Base-by-base conservation (phyloP, 1,140 invertebrate species). In the Harpegnathos saltator region DNA sequence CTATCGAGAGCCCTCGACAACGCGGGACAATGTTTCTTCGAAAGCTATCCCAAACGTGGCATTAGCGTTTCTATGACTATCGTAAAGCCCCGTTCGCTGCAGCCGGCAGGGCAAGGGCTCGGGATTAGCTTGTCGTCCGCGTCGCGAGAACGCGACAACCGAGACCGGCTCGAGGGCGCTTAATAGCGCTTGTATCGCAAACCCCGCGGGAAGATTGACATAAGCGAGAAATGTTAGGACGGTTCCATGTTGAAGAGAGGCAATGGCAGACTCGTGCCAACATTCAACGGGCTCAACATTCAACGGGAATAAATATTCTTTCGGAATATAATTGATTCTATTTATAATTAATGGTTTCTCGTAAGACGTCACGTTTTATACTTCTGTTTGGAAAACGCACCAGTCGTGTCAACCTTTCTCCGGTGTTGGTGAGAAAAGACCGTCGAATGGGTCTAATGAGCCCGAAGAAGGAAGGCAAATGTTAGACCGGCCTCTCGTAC, bases 21-120 rank as follows among this genome's bases (percentile, higher is more conserved):
- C 24, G 33, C 48, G 59, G 54, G 38, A 75, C 61, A 82, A 82
- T 78, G 61, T 78, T 65, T 77, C 81, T 65, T 77, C 81, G 50
- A 38, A 56, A 58, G 75, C 75, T 71, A 44, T 80, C 75, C 65
- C 75, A 80, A 80, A 80, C 24, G 65, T 69, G 54, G 22, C 24
- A 80, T 80, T 71, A 71, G 65, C 38, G 52, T 71, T 58, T 80
- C 65, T 71, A 71, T 22, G 75, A 80, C 38, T 80, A 59, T 71
- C 65, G 12, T 71, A 69, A 80, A 80, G 4, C 58, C 52, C 17
- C 63, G 19, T 68, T 75, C 14, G n/a, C 19, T n/a, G n/a, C n/a
- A n/a, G n/a, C n/a, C n/a, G n/a, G n/a, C n/a, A n/a, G n/a, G n/a
- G n/a, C n/a, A n/a, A 26, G 50, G 61, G 74, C 44, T 63, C 38